phyloP scores from a whole-genome alignment of 2,888 invertebrate genomes.

The Drosophila macrospina region DNA sequence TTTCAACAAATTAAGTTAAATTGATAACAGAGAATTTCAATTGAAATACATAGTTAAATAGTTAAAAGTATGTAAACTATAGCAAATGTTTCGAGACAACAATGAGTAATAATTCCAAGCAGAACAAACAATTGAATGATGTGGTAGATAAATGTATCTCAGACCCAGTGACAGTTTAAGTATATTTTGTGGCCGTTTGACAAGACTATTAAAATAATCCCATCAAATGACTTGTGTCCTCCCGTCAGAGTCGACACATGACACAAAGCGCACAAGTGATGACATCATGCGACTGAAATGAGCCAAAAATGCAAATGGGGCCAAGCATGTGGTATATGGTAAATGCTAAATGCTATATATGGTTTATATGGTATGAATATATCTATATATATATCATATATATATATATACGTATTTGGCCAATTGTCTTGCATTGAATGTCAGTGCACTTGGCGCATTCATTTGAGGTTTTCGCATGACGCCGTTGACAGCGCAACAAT shows the following conservation, averaged over 20 bases:
- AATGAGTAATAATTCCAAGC: background rate
- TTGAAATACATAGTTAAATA: background rate
- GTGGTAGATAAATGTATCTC: slow-evolving; percentile 13
- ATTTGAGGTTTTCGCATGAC: slow-evolving; percentile 26
- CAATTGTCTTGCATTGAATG: slow-evolving; percentile 66
- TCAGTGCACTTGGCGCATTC: slow-evolving; percentile 72
- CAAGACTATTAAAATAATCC: slow-evolving; percentile 47
- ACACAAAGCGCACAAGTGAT: slow-evolving; percentile 49
- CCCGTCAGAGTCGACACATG: slow-evolving; percentile 17
- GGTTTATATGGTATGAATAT: slow-evolving; percentile 2
- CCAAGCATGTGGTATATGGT: slow-evolving; percentile 36
- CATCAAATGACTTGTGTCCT: slow-evolving; percentile 36
- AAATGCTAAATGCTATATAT: slow-evolving; percentile 11
- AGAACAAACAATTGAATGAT: background rate
- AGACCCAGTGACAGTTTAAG: slow-evolving; percentile 61
- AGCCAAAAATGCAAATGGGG: slow-evolving; percentile 65
- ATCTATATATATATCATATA: too few relatives aligned
- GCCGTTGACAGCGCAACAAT: slow-evolving; percentile 9
- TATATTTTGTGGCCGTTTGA: slow-evolving; percentile 39
- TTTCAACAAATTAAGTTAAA: background rate
- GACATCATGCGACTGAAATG: slow-evolving; percentile 55
- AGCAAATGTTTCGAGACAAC: background rate
- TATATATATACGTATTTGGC: slow-evolving; percentile 38
- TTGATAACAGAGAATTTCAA: background rate
- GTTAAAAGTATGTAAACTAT: background rate